These are phyloP conservation scores for Emys orbicularis DNA, from an alignment of 2,797 vertebrate genomes.

Conservation along the genomic window DNA sequence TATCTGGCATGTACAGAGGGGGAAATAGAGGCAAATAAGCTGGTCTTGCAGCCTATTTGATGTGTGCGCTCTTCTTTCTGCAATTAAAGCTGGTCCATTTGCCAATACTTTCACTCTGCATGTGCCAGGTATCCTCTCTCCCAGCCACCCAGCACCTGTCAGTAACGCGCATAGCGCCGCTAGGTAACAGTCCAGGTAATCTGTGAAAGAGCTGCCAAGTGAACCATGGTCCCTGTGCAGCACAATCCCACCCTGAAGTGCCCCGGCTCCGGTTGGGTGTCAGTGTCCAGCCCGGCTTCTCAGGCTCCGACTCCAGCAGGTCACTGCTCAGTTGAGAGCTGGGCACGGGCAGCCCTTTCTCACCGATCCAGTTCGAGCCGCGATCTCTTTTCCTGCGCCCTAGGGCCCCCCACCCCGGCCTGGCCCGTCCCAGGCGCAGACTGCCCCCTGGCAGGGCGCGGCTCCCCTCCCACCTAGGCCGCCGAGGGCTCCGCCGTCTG, in stretches of 20 bases:
- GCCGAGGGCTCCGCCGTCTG: neutral
- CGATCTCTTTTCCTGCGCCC: neutral
- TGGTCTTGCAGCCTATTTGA: neutral
- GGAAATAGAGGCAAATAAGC: neutral
- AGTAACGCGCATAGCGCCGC: fast-evolving
- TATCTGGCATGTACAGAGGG: neutral
- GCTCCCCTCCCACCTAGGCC: too few relatives aligned
- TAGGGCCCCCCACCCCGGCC: neutral
- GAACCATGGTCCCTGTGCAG: too few relatives aligned
- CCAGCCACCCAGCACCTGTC: too few relatives aligned
- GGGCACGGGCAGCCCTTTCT: neutral
- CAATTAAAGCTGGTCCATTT: neutral
- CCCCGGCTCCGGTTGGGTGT: too few relatives aligned
- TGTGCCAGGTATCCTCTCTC: too few relatives aligned
- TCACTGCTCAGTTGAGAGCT: too few relatives aligned
- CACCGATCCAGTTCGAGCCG: neutral
- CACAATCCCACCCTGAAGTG: too few relatives aligned
- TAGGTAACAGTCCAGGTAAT: too few relatives aligned
- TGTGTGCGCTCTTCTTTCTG: neutral
- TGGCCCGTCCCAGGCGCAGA: neutral
- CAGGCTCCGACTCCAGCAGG: too few relatives aligned
- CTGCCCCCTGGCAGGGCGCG: neutral
- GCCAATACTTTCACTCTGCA: too few relatives aligned
- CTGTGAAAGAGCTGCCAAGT: too few relatives aligned
- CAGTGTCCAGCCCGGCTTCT: too few relatives aligned